These are phyloP conservation scores for Amblyopsis rosae DNA, from an alignment of 2,113 vertebrate species.

Conservation along the genomic window DNA sequence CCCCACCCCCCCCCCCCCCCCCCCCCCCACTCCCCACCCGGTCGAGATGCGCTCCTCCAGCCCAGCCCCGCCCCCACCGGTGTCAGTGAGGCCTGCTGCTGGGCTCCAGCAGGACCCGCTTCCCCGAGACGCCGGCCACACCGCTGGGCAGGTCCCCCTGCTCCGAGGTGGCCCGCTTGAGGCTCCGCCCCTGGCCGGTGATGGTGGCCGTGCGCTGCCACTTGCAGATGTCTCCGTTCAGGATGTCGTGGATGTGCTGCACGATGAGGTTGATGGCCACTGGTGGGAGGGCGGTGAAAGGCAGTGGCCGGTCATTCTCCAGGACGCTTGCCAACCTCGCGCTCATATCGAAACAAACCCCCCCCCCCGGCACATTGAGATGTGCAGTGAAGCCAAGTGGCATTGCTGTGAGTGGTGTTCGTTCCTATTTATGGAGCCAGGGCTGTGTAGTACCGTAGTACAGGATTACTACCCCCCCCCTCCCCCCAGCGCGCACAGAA, in stretches of 20 bases:
- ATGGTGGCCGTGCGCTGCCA: conserved; percentile 83
- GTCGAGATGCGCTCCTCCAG: not conserved
- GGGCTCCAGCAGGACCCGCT: conserved; percentile 89
- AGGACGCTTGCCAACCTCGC: no score
- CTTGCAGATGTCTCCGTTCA: conserved; percentile 91
- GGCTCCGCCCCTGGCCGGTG: conserved; percentile 76
- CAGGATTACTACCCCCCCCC: no score
- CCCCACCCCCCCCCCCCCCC: no score
- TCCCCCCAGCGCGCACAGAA: no score
- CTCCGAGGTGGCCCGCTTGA: conserved; percentile 83
- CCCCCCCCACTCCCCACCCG: not conserved
- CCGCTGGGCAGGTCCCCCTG: conserved; percentile 67
- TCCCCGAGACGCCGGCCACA: conserved; percentile 63
- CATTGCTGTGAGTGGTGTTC: no score
- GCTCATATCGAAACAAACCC: no score
- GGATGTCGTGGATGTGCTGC: conserved; percentile 98
- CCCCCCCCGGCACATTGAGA: no score
- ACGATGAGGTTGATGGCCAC: conserved; percentile 98
- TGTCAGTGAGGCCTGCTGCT: conserved; percentile 91
- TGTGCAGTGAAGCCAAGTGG: no score
- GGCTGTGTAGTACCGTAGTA: no score
- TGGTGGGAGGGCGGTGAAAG: conserved; percentile 45
- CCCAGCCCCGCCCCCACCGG: not conserved
- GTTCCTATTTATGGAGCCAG: no score
- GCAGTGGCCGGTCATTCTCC: no score